Evolutionary conservation across 2,888 invertebrate species (phyloP), one percentile per base, ranked within the genome.

Genomic region (Gryllus longicercus): DNA sequence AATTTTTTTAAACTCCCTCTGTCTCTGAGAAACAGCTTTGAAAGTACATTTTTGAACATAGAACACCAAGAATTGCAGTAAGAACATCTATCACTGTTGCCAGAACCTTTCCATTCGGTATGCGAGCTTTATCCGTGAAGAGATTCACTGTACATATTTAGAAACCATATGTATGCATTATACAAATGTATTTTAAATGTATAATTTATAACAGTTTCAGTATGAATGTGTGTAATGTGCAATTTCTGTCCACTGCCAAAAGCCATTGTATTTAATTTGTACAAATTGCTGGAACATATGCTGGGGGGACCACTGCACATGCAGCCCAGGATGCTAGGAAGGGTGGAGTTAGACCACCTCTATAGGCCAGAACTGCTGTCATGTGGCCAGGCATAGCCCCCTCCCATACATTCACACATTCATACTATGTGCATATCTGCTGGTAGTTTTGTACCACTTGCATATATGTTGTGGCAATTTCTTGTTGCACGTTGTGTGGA

Each of bases 151-250:
- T 63, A 63, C n/a, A 63, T 63, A 63, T n/a, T 63, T 63, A 63
- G 16, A 38, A 38, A 63, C 63, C 63, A 63, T 18, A 14, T n/a
- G n/a, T 63, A 63, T 63, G n/a, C 63, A 63, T 63, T 63, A 63
- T 63, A n/a, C n/a, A 63, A 63, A 63, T 63, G 63, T 63, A 63
- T 63, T 63, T 63, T 63, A 63, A 63, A 63, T 63, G n/a, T 63
- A n/a, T 63, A 16, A 63, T 63, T 21, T 63, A 63, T 38, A 38
- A 63, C 63, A 63, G 63, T 16, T n/a, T 63, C 63, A 63, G 63
- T 63, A 63, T 63, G 63, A 63, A 63, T 63, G 63, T 63, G 63
- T 63, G 63, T 63, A 63, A 63, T 63, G 63, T 63, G 63, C 63
- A 18, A 18, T 63, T 63, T 63, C n/a, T 63, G 14, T 63, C 16